Conservation (phyloP, 1,140 invertebrate genomes). For the Drosophila tani region DNA sequence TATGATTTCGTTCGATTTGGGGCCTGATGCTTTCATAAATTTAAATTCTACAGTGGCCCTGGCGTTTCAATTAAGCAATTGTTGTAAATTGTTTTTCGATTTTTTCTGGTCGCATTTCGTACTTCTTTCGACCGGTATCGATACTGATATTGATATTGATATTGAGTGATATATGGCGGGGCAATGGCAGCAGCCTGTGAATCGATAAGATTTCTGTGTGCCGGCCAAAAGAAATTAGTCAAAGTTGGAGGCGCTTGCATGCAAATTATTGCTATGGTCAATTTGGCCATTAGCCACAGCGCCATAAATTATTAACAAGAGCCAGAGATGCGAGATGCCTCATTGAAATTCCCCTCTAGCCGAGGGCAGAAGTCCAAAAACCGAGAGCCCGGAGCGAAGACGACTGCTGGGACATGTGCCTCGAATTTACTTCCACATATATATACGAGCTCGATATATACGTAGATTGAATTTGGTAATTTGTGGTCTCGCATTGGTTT, state of each 20-base stretch:
- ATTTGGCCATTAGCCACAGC: slow-evolving; percentile 77
- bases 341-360: slow-evolving; percentile 72
- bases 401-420: slow-evolving; percentile 25
- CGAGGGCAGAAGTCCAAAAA: slow-evolving; percentile 28
- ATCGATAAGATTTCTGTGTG: slow-evolving; percentile 20
- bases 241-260: slow-evolving; percentile 67
- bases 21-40: slow-evolving; percentile 75
- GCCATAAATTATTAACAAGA: slow-evolving; percentile 73
- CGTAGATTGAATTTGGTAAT: slow-evolving; percentile 65
- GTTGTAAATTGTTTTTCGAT: slow-evolving; percentile 72
- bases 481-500: slow-evolving; percentile 59
- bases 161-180: slow-evolving; percentile 69
- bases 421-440: slow-evolving; percentile 39
- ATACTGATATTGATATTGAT: slow-evolving; percentile 69
- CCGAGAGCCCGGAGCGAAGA: slow-evolving; percentile 15
- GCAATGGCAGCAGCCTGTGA: slow-evolving; percentile 2
- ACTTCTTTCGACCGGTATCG: slow-evolving; percentile 40
- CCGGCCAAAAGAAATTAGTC: slow-evolving; percentile 66
- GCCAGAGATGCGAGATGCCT: slow-evolving; percentile 53
- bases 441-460: slow-evolving; percentile 13
- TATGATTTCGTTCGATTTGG: slow-evolving; percentile 77
- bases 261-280: slow-evolving; percentile 80
- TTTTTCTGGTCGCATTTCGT: slow-evolving; percentile 2
- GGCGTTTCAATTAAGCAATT: slow-evolving; percentile 80
- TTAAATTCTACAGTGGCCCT: slow-evolving; percentile 67